phyloP scores from a whole-genome alignment of 1,140 invertebrate genomes.

The Macrobrachium rosenbergii region DNA sequence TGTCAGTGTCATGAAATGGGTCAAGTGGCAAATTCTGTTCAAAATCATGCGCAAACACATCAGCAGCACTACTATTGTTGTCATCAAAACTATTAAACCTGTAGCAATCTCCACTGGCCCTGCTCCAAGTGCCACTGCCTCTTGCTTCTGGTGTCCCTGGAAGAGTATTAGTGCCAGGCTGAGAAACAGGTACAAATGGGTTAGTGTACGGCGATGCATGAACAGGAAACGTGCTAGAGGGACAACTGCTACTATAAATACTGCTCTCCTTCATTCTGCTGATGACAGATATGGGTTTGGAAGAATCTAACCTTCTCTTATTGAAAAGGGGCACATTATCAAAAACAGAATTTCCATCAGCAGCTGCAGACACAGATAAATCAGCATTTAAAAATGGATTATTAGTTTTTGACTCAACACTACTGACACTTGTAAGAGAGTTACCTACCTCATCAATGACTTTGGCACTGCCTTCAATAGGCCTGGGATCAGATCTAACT shows the following conservation, averaged over 20 bases:
- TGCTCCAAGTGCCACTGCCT: slow-evolving; percentile 8
- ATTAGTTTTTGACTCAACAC: slow-evolving; percentile 1
- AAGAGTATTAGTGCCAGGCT: slow-evolving; percentile 45
- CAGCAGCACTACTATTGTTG: slow-evolving; percentile 27
- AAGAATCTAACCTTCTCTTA: slow-evolving; percentile 20
- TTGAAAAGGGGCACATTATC: slow-evolving; percentile 6
- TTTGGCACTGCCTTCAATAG: too few relatives aligned
- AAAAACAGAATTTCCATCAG: slow-evolving; percentile 9
- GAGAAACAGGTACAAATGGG: slow-evolving; percentile 44
- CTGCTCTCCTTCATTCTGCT: slow-evolving; percentile 4
- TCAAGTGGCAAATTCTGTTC: not conserved
- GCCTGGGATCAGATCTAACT: too few relatives aligned
- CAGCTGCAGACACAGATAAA: not conserved
- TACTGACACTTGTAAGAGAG: not conserved
- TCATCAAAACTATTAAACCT: not conserved
- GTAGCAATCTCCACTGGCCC: not conserved
- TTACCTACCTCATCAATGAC: not conserved
- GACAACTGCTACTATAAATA: slow-evolving; percentile 35
- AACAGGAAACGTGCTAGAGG: slow-evolving; percentile 33
- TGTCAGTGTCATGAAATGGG: slow-evolving; percentile 32
- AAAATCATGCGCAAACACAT: slow-evolving; percentile 45
- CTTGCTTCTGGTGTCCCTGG: not conserved
- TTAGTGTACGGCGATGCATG: slow-evolving; percentile 47
- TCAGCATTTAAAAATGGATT: slow-evolving; percentile 13
- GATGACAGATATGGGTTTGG: slow-evolving; percentile 32